phyloP scores from a whole-genome alignment of 2,888 invertebrate species.

The Odontomyia ornata region DNA sequence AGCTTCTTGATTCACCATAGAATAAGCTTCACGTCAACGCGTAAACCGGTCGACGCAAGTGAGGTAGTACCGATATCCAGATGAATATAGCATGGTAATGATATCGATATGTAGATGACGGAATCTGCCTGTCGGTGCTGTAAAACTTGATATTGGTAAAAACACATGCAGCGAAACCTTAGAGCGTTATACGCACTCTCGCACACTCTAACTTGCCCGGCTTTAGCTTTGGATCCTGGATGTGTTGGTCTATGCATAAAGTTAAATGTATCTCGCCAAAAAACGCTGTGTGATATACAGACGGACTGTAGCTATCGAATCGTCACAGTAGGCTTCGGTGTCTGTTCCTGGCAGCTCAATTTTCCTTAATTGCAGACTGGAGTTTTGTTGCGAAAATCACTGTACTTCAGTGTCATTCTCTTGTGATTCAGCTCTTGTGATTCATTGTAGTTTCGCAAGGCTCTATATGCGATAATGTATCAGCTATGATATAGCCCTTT shows the following conservation, averaged over 20 bases:
- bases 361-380: not conserved
- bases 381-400: not conserved
- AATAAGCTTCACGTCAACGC: conserved; percentile 33
- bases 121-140: not conserved
- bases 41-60: conserved; percentile 43
- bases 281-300: conserved; percentile 48
- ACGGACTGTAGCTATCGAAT: not conserved
- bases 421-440: not conserved
- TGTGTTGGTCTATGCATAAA: not conserved
- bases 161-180: conserved; percentile 2
- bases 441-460: not conserved
- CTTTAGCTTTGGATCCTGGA: not conserved
- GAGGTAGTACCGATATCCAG: conserved; percentile 36
- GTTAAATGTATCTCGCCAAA: conserved; percentile 6
- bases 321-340: conserved; percentile 3
- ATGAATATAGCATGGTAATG: not conserved
- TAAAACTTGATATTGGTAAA: not conserved
- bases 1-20: conserved; percentile 44
- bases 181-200: not conserved
- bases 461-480: not conserved
- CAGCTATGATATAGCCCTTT: not conserved
- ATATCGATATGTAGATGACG: not conserved
- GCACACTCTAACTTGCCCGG: conserved; percentile 44
- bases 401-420: not conserved
- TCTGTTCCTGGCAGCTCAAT: not conserved